phyloP scores from a whole-genome alignment of 2,113 vertebrate species.

The Micromys minutus region DNA sequence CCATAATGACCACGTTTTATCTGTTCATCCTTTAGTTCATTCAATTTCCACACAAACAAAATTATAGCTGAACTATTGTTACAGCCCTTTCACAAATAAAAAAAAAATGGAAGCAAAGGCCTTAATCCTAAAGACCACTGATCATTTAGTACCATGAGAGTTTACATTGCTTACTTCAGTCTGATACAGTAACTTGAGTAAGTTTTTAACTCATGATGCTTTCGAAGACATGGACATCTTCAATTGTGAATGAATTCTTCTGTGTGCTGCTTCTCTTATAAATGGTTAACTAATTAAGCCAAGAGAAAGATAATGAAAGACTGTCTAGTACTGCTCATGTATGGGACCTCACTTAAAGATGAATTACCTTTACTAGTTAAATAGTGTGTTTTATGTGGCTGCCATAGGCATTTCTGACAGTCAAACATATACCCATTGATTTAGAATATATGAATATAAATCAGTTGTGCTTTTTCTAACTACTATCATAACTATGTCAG shows the following conservation, averaged over 20 bases:
- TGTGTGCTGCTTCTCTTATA: background rate
- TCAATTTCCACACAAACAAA: constrained; percentile 16
- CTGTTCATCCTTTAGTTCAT: background rate
- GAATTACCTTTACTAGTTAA: background rate
- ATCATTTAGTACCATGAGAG: background rate
- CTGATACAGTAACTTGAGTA: background rate
- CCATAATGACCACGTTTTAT: background rate
- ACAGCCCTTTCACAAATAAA: background rate
- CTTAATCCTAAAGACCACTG: background rate
- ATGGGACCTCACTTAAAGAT: background rate
- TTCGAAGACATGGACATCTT: background rate
- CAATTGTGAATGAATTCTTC: background rate
- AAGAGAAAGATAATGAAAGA: background rate
- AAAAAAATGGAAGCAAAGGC: constrained; percentile 5
- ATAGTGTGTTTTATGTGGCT: background rate
- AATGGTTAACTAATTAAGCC: background rate
- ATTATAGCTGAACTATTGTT: background rate
- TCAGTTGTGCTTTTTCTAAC: background rate
- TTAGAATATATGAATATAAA: background rate
- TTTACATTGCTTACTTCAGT: background rate
- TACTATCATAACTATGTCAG: background rate
- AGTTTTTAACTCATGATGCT: background rate
- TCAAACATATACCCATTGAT: background rate
- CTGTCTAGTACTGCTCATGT: background rate
- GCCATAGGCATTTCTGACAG: background rate